Evolutionary conservation across 2,888 invertebrate species (phyloP).

Genomic region (Cataglyphis altisquamis): DNA sequence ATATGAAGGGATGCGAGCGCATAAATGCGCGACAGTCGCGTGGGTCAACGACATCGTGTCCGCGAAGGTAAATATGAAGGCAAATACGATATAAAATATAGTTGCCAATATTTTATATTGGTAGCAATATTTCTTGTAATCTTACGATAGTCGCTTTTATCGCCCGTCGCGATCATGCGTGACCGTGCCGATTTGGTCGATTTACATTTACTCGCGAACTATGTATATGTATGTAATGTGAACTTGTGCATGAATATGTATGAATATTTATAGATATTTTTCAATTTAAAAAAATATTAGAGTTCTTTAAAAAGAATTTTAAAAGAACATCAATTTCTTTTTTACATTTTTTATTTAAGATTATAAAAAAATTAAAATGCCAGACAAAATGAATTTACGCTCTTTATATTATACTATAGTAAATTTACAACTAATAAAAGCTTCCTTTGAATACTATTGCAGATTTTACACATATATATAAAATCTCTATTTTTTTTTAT

Average conservation of each 20-base stretch:
- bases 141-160: slow-evolving; percentile 23
- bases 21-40: slow-evolving; percentile 37
- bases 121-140: slow-evolving; percentile 43
- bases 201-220: background rate
- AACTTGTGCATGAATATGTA: background rate
- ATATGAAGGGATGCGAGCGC: slow-evolving; percentile 6
- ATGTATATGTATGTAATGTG: background rate
- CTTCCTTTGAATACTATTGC: background rate
- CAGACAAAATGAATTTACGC: background rate
- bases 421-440: background rate
- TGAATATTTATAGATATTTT: background rate
- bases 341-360: background rate
- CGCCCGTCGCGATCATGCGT: background rate
- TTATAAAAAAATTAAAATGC: background rate
- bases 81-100: background rate
- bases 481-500: no score
- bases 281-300: background rate
- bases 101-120: slow-evolving; percentile 12
- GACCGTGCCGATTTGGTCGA: background rate
- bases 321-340: background rate
- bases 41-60: slow-evolving; percentile 39
- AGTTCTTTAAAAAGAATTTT: background rate
- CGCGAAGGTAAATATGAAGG: slow-evolving; percentile 24
- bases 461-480: background rate
- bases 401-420: background rate